Evolutionary conservation across 2,797 vertebrate species (phyloP), one percentile per base, ranked within the genome.

Genomic region (Alfaro cultratus): DNA sequence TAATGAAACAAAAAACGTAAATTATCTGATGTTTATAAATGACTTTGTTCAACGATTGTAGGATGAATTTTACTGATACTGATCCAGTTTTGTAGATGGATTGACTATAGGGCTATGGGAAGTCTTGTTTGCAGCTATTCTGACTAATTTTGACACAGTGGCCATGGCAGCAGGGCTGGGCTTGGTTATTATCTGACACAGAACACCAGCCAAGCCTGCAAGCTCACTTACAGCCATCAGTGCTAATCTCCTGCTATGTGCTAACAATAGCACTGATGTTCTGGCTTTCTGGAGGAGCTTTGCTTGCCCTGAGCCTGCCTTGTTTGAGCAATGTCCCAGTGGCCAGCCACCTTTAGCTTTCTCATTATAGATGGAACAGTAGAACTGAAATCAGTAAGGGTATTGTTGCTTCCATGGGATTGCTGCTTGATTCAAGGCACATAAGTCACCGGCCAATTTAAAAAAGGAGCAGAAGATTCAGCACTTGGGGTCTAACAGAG

Each of bases 191-290:
- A 85, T 91, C 83, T 53, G 81, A 88, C 87, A 91, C 84, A 86
- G 88, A 87, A 89, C 85, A 80, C 90, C 92, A 92, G 91, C 88
- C 92, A 94, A 92, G 91, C 85, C 88, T 85, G 79, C 85, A 83
- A 91, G 90, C 84, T 90, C 89, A n/a, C 81, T 89, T 87, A 62
- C 84, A 92, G 86, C 85, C 91, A 89, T 89, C 90, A 93, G 86
- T 26, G 75, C 89, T 93, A 94, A 94, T 93, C 91, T 93, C 93
- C 90, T 77, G 86, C 92, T 91, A 92, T 82, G 92, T 91, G 84
- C 87, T 93, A 93, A 95, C 93, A 95, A 95, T 94, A 92, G 93
- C 85, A 77, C 93, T 94, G 93, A 94, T 94, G 90, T 90, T 88
- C 87, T 88, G 83, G 84, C 90, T 88, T 94, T 91, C 88, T 82